phyloP scores from a whole-genome alignment of 2,113 vertebrate species.

The Nematolebias whitei region DNA sequence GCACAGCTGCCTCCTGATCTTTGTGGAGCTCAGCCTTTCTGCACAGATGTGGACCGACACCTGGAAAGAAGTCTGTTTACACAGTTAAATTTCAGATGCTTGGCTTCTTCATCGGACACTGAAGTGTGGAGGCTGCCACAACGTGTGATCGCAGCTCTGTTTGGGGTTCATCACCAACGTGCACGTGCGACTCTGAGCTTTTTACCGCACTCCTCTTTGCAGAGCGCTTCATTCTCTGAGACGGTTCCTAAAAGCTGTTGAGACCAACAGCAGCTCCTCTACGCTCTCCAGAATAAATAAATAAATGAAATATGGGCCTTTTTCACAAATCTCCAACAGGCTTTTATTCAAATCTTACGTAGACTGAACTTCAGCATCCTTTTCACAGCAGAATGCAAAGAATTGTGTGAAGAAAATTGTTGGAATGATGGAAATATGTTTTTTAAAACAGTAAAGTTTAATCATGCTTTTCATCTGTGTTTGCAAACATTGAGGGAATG shows the following conservation, averaged over 20 bases:
- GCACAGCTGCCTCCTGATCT: background rate
- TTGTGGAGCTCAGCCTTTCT: no score
- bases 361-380: background rate
- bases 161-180: constrained; percentile 4
- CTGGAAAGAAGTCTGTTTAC: background rate
- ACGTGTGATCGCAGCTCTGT: constrained; percentile 13
- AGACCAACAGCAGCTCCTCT: no score
- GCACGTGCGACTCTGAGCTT: constrained; percentile 12
- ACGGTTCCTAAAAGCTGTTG: background rate
- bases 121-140: background rate
- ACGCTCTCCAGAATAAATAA: background rate
- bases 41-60: background rate
- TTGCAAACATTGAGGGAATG: background rate
- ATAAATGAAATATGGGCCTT: no score
- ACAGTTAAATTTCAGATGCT: constrained; percentile 6
- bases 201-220: constrained; percentile 34
- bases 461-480: background rate
- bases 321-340: background rate
- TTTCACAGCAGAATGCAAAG: background rate
- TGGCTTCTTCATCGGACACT: constrained; percentile 1
- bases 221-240: no score
- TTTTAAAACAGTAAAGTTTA: no score
- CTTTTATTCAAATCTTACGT: background rate
- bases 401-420: background rate
- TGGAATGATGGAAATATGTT: no score